Base-by-base conservation (phyloP, 1,140 invertebrate species). In the Tetragonula clypearis region DNA sequence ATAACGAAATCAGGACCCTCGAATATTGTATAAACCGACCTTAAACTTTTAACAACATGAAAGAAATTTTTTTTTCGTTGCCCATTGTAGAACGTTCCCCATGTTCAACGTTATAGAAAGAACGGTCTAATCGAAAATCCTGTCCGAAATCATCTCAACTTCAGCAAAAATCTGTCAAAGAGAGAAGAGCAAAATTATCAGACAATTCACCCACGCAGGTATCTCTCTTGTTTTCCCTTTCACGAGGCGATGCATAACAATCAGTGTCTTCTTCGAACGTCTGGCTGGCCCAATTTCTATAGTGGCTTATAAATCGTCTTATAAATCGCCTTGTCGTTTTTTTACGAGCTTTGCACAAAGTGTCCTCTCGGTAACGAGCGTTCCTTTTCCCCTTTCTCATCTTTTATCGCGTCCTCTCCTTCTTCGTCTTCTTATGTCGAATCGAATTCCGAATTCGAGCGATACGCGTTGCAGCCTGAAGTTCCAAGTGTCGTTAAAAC, bases 231-330 rank as follows among this genome's bases (percentile, higher is more conserved):
- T 85, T 77, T 74, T 58, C 74, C n/a, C 62, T 19, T 71, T 5
- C 72, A 73, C 58, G 49, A 41, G 73, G 56, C 53, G 80, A 78
- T 66, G 58, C 75, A 69, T 66, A 8, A 23, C 21, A 68, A 65
- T 6, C 77, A 56, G 53, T 60, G 55, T 85, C 77, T 83, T 80
- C 66, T 56, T 74, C 21, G n/a, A 21, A 4, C 76, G 26, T 89
- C 75, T 89, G 87, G 85, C 79, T 90, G 88, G 88, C 82, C 88
- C 79, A 90, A 87, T 90, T 90, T 90, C 85, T 87, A 87, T 82
- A 76, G 58, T 77, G 79, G 71, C 55, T 71, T n/a, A n/a, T n/a
- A n/a, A n/a, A n/a, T n/a, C 82, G 85, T 35, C 88, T 90, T 90
- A 85, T 87, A 90, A 90, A 90, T 90, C 87, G 82, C 56, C 79